Evolutionary conservation across 1,140 invertebrate genomes (phyloP), one percentile per base, ranked within the genome.

Genomic region (Oreohelix idahoensis): DNA sequence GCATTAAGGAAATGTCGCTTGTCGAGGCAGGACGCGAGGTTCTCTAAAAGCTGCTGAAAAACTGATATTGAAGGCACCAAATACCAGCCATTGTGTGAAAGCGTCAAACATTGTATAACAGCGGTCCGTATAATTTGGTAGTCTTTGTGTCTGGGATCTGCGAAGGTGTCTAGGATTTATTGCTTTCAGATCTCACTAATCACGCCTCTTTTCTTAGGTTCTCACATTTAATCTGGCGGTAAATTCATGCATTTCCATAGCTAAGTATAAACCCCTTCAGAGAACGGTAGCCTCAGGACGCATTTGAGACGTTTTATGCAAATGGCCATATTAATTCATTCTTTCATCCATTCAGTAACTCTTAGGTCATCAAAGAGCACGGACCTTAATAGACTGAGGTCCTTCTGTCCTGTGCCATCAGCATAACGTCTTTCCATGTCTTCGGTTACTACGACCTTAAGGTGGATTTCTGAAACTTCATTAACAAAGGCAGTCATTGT

Each of bases 211-310:
- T 66, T 4, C 63, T 35, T 29, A 1, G 2, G 5, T 66, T 29
- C 63, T 66, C 63, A 66, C 63, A 32, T 11, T 29, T 66, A 66
- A 66, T 32, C 63, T 66, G 63, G 63, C n/a, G 29, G 63, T 66
- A 66, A 66, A 66, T 66, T 66, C 63, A 66, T 66, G 63, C 63
- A 66, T 66, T 66, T 66, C 63, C 63, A 66, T 66, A 32, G 63
- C 63, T 66, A 66, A 66, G 63, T 66, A 66, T 66, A 10, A 66
- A 29, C 15, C 20, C 29, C n/a, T 66, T 66, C 29, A 15, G 29
- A 5, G 29, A 35, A 4, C 1, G 29, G 4, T 58, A 23, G 53
- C 20, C 4, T 20, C 53, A 58, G 53, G 53, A n/a, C 53, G 23
- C 23, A 58, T 58, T 58, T 58, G 63, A 66, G 29, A 66, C n/a